Base-by-base conservation (phyloP, 2,797 vertebrate genomes). In the Amblyraja radiata region DNA sequence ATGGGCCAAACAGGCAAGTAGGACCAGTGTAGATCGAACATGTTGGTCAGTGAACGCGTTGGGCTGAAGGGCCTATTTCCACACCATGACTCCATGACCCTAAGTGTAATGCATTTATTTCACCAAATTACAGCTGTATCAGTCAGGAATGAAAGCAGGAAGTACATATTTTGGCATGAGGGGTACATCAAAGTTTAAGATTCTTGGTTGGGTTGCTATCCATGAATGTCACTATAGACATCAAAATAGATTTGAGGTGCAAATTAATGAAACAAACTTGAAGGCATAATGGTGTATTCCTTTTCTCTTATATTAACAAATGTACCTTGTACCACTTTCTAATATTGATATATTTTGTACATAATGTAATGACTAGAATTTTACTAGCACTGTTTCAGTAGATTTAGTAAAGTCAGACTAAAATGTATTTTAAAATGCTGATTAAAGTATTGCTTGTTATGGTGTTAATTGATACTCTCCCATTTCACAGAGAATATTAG, bases 401-500 rank as follows among this genome's bases (percentile, higher is more conserved):
- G 7, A 13, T 9, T 63, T 65, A 21, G 14, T 6, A 68, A 88
- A 86, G 6, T 79, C 78, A 65, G 84, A 88, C 9, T 32, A 88
- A 32, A 61, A 7, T 63, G 5, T n/a, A n/a, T 65, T 68, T 88
- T 36, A 65, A 14, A 88, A n/a, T 65, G n/a, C 63, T 65, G n/a
- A 61, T 88, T 88, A 63, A 65, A 65, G 25, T 83, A 28, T 88
- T 65, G 32, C n/a, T n/a, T 32, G 1, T 32, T 7, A 1, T 32
- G 6, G 16, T 92, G 21, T 90, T 81, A 78, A 93, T 39, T 94
- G 95, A 94, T 93, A 61, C 63, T 94, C 94, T 73, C 23, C 58
- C 90, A 63, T 28, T 94, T 93, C 93, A 93, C 95, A 99, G 99
- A 99, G 95, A 99, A 99, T 94, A 99, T 99, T 95, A 99, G 98